Percentiles rank a stretch among this genome's conserved stretches.
Evolutionary conservation across 2,113 vertebrate genomes (phyloP).

Genomic region (Cyprinodon brontotheroides): DNA sequence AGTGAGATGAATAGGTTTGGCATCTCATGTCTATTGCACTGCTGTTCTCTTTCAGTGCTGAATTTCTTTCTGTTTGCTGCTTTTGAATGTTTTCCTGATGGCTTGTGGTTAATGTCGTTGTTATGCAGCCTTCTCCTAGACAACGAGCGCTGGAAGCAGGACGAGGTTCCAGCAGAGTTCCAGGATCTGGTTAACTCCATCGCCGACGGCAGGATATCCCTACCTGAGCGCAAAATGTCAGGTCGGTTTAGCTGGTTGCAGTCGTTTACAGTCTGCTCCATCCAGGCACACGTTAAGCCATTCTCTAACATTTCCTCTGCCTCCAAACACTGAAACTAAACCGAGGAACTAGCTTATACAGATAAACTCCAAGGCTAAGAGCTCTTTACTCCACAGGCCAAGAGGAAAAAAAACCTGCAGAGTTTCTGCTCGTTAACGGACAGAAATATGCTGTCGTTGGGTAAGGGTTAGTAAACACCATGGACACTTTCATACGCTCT

Average conservation of each 20-base stretch:
- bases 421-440: slow-evolving; percentile 90
- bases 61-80: not conserved
- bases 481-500: too few species aligned
- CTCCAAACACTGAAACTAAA: not conserved
- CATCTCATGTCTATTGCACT: not conserved
- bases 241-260: slow-evolving; percentile 65
- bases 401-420: slow-evolving; percentile 88
- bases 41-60: not conserved
- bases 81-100: not conserved
- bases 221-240: slow-evolving; percentile 87
- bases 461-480: slow-evolving; percentile 70
- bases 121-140: slow-evolving; percentile 89
- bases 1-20: too few species aligned
- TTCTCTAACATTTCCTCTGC: not conserved
- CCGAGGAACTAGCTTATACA: too few species aligned
- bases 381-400: slow-evolving; percentile 67
- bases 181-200: slow-evolving; percentile 95
- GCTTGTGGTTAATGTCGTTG: not conserved
- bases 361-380: too few species aligned
- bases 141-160: slow-evolving; percentile 98
- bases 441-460: slow-evolving; percentile 96
- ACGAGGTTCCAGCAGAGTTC: slow-evolving; percentile 95
- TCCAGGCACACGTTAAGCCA: not conserved
- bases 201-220: slow-evolving; percentile 88
- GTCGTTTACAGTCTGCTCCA: not conserved